Percentiles rank a stretch among this genome's conserved stretches.
These are phyloP conservation scores for Lepilemur septentrionalis DNA, from an alignment of 2,797 vertebrate species.

Conservation along the genomic window DNA sequence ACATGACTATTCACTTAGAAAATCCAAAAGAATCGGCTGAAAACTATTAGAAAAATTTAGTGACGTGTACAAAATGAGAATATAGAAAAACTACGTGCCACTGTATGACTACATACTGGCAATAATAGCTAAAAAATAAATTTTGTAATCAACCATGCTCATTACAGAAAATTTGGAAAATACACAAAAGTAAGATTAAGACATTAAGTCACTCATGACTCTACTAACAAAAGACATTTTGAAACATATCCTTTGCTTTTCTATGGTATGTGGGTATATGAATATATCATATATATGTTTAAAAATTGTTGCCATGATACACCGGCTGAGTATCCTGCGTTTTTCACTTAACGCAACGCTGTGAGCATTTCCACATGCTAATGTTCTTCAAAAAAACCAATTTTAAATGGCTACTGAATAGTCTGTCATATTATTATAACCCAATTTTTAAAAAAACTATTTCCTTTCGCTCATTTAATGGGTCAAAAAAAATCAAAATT, in stretches of 20 bases:
- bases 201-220: not conserved
- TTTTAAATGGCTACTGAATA: not conserved
- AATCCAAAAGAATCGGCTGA: not conserved
- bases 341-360: not conserved
- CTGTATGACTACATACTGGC: not conserved
- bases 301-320: not conserved
- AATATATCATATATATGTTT: not conserved
- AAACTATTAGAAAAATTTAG: not conserved
- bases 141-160: not conserved
- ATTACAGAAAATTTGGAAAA: not conserved
- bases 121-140: not conserved
- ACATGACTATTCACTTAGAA: not conserved
- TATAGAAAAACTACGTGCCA: not conserved
- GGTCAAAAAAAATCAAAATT: not conserved
- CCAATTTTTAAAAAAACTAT: not conserved
- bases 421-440: not conserved
- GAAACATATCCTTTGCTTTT: not conserved
- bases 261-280: not conserved
- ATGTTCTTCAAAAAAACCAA: not conserved
- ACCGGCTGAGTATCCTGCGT: not conserved
- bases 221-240: not conserved
- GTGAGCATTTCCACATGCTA: not conserved
- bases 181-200: not conserved
- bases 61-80: not conserved
- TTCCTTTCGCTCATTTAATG: constrained; percentile 43